These are phyloP conservation scores for Pyrocephalus nanus DNA, from an alignment of 2,797 vertebrate genomes.

Conservation along the genomic window DNA sequence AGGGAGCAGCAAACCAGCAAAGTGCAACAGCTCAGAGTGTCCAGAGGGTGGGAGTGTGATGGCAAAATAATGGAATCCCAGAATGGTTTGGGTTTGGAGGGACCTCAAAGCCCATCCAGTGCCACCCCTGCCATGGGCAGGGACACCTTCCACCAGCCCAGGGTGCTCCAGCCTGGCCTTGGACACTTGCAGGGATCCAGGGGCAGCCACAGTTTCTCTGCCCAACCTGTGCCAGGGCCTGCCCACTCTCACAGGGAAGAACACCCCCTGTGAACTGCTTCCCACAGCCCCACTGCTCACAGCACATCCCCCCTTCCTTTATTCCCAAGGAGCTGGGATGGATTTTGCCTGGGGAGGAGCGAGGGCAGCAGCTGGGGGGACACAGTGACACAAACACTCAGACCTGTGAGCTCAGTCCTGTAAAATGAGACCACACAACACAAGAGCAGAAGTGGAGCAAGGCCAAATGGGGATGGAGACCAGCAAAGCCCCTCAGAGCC, in stretches of 20 bases:
- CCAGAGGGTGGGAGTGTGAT: too few relatives aligned
- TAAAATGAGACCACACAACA: too few relatives aligned
- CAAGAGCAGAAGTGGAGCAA: too few relatives aligned
- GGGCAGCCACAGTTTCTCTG: not conserved
- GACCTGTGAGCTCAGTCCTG: not conserved
- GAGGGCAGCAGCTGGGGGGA: not conserved
- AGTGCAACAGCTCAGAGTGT: not conserved
- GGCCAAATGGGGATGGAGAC: too few relatives aligned
- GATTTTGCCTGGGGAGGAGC: not conserved
- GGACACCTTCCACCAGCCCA: not conserved
- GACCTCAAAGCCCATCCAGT: fast-evolving
- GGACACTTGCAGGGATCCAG: not conserved
- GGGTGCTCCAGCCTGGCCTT: not conserved
- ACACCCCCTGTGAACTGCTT: not conserved
- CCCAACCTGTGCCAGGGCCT: not conserved
- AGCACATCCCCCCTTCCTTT: not conserved
- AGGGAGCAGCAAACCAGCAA: too few relatives aligned
- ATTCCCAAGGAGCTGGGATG: not conserved
- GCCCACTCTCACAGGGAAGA: not conserved
- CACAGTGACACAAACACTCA: not conserved
- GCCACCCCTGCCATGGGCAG: not conserved
- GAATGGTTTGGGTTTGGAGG: not conserved
- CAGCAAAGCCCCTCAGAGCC: not conserved
- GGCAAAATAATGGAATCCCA: fast-evolving
- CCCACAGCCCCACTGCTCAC: not conserved